Evolutionary conservation across 2,113 vertebrate species (phyloP), one percentile per base, ranked within the genome.

Genomic region (Seriola aureovittata): DNA sequence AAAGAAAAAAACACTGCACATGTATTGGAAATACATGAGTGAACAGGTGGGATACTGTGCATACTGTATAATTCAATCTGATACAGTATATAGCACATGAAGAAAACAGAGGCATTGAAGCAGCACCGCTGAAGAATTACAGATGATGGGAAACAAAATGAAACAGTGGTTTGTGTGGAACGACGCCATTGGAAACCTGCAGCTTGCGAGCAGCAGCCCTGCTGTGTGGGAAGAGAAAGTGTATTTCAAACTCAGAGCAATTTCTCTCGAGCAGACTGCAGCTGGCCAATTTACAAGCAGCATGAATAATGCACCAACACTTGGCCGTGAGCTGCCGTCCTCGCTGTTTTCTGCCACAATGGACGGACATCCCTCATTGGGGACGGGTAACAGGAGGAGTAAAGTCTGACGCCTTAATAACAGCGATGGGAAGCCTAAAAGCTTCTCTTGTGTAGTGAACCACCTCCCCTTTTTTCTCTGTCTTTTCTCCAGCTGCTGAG

Each of bases 251-350:
- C 86, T 78, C 77, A 7, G 48, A 64, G 90, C 88, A 69, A 89
- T 91, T 87, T 75, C 89, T 86, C 87, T 74, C 36, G 62, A 83
- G 90, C 85, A 63, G 82, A 75, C 87, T 86, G 89, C 92, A 91
- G 92, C 92, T 74, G 87, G 88, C 89, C 92, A 93, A 93, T 94
- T 94, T 93, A 91, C 90, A 82, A 88, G 79, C 83, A 42, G 82
- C 79, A 92, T 94, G 93, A 94, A 93, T 93, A 90, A 95, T 93
- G 92, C 89, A 86, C 75, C 13, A 38, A 48, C 77, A 25, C 55
- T 85, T 66, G 46, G 81, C 80, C 42, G 40, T 34, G 57, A 84
- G 87, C 84, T 21, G 79, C 67, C 36, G 63, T 84, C 84, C 82
- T 86, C 44, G 67, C 74, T 42, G 68, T 66, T 82, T 82, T 42